Conservation (phyloP, 2,113 vertebrate species). For the cat (Felis catus) region DNA sequence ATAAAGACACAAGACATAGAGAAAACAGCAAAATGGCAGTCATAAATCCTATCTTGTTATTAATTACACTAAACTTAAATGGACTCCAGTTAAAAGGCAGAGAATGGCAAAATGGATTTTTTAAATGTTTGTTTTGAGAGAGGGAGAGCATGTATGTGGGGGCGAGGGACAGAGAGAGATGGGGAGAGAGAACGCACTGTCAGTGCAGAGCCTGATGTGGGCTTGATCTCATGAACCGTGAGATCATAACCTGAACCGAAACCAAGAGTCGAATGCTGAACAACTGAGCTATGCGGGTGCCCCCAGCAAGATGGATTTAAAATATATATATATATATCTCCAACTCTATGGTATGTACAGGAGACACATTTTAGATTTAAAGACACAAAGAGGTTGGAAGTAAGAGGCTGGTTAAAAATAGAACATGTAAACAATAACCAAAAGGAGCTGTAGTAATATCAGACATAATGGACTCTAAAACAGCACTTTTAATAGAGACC, state of each 20-base stretch:
- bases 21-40: not conserved
- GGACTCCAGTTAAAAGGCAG: not conserved
- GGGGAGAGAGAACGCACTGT: too few species aligned
- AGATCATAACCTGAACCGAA: too few species aligned
- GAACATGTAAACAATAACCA: not conserved
- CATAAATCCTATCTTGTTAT: not conserved
- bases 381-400: not conserved
- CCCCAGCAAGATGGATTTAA: too few species aligned
- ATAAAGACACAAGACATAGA: not conserved
- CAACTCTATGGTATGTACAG: not conserved
- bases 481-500: not conserved
- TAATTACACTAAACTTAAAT: not conserved
- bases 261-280: too few species aligned
- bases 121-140: too few species aligned
- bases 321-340: too few species aligned
- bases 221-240: too few species aligned
- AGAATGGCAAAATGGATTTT: constrained; percentile 1
- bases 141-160: too few species aligned
- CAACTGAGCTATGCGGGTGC: too few species aligned
- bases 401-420: not conserved
- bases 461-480: not conserved
- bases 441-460: not conserved
- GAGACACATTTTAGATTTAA: not conserved
- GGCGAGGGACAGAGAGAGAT: too few species aligned
- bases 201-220: too few species aligned